Evolutionary conservation across 2,113 vertebrate genomes (phyloP).

Genomic region (Engraulis encrasicolus): DNA sequence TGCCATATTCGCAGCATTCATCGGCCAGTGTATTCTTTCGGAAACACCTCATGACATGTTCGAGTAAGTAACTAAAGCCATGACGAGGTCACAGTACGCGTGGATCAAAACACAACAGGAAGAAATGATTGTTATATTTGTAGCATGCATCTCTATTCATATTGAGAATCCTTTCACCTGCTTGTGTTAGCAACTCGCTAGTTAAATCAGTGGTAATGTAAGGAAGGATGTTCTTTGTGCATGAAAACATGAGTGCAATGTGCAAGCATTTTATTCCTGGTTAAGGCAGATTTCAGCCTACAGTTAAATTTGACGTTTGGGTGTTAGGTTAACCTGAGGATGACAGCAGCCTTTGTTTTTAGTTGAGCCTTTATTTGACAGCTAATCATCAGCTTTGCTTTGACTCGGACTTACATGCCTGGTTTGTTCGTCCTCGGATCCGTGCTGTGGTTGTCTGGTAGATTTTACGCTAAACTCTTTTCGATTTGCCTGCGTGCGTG

Average conservation of each 20-base stretch:
- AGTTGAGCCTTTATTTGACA: neutral
- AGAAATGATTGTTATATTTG: neutral
- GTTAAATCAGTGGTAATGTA: neutral
- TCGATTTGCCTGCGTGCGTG: neutral
- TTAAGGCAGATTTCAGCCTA: neutral
- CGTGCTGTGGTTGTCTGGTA: neutral
- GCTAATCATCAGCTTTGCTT: neutral
- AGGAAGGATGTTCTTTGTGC: neutral
- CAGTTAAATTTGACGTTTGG: neutral
- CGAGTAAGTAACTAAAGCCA: conserved; percentile 71
- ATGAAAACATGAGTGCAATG: neutral
- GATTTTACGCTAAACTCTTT: neutral
- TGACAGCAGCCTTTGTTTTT: neutral
- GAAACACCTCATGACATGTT: conserved; percentile 75
- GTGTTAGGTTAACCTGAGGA: neutral
- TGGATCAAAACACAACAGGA: neutral
- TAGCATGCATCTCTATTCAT: neutral
- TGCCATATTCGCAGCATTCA: conserved; percentile 47
- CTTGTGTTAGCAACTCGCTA: conserved; percentile 3
- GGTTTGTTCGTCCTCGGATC: neutral
- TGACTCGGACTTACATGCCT: neutral
- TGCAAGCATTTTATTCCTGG: neutral
- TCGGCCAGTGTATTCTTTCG: conserved; percentile 44
- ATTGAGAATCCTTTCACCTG: conserved; percentile 4
- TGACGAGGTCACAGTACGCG: neutral